Conservation (phyloP, 2,113 vertebrate species). For the Eurystomus gularis region DNA sequence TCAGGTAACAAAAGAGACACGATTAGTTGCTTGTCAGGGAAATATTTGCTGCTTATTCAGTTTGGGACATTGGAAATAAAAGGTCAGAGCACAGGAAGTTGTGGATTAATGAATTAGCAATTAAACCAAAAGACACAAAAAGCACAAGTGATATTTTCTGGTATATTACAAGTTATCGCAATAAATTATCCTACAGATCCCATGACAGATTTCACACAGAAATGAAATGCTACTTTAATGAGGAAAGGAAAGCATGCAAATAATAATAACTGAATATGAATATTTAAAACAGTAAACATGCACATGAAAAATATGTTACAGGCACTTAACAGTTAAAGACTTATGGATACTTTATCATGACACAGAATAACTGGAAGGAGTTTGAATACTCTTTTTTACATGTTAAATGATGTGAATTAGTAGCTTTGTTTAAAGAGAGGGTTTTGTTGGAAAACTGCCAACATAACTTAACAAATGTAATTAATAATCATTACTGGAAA, state of each 20-base stretch:
- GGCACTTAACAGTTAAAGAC: neutral
- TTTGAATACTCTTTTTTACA: neutral
- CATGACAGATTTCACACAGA: neutral
- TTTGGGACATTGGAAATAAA: slow-evolving; percentile 9
- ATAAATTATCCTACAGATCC: neutral
- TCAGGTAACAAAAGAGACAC: neutral
- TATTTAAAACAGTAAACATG: neutral
- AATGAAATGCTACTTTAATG: neutral
- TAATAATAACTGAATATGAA: neutral
- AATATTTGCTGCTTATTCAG: neutral
- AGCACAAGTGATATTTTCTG: neutral
- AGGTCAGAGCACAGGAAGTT: slow-evolving; percentile 3
- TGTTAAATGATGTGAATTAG: neutral
- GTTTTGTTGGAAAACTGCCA: neutral
- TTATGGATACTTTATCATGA: neutral
- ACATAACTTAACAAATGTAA: neutral
- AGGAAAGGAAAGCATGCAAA: neutral
- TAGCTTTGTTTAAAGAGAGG: neutral
- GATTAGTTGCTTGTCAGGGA: neutral
- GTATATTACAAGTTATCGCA: neutral
- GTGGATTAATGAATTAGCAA: neutral
- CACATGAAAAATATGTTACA: neutral
- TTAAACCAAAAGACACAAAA: slow-evolving; percentile 5
- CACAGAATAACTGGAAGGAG: neutral
- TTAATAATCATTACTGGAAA: slow-evolving; percentile 3